Percentiles rank a stretch among this genome's conserved stretches.
Evolutionary conservation across 1,140 invertebrate species (phyloP).

Genomic region (Liolophura sinensis): DNA sequence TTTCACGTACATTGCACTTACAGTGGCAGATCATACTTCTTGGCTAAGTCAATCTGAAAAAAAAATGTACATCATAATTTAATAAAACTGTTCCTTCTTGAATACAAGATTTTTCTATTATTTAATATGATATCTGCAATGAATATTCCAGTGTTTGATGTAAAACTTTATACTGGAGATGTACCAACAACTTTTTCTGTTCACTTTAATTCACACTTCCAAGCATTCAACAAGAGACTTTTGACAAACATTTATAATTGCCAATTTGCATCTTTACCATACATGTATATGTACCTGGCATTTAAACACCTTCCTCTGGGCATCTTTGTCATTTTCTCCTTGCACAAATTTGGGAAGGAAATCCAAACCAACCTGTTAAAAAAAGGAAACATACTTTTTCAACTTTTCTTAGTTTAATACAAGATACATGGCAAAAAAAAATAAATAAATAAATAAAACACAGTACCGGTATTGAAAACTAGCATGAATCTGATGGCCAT

Average conservation of each 20-base stretch:
- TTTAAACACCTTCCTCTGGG: conserved; percentile 45
- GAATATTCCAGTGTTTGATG: neutral
- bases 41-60: conserved; percentile 39
- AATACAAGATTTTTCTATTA: too few relatives aligned
- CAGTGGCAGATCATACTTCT: conserved; percentile 38
- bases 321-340: conserved; percentile 39
- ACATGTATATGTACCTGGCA: conserved; percentile 34
- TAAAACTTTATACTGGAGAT: conserved; percentile 1
- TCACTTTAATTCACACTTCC: neutral
- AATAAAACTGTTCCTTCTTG: too few relatives aligned
- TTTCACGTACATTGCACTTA: conserved; percentile 18
- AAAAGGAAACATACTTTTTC: neutral
- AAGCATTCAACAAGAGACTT: neutral
- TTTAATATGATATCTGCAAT: too few relatives aligned
- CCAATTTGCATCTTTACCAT: conserved; percentile 18
- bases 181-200: neutral
- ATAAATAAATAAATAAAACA: too few relatives aligned
- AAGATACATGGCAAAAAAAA: too few relatives aligned
- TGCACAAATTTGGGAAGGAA: conserved; percentile 48
- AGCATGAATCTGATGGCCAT: too few relatives aligned
- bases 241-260: conserved; percentile 18
- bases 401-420: neutral
- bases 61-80: neutral
- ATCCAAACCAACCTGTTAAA: conserved; percentile 46
- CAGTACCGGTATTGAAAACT: too few relatives aligned